Evolutionary conservation across 2,888 invertebrate species (phyloP), one percentile per base, ranked within the genome.

Genomic region (Abrostola triplasia): DNA sequence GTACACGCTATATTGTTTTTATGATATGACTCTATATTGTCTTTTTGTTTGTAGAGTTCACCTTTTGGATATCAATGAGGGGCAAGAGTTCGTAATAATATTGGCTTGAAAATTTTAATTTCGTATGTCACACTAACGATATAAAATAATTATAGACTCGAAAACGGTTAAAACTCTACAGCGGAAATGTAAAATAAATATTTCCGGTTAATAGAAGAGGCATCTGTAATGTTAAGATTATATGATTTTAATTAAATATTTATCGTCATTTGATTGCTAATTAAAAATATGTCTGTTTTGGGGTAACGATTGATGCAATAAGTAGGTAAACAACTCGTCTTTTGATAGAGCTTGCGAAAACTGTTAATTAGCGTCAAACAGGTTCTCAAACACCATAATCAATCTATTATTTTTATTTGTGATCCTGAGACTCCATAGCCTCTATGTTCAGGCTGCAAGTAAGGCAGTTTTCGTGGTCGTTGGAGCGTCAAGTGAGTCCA

Each of bases 401-500:
- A 24, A 24, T 1, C 24, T 24, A 24, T 24, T 24, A 1, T 24
- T n/a, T 24, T 24, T 24, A 24, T 9, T 47, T 47, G 7, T 9
- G 5, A 44, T 6, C 13, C 2, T 13, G 13, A 83, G 24, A 69
- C 86, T 92, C 92, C 50, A 61, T 11, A 52, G 37, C 70, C 77
- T 69, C 64, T 35, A 10, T 79, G 70, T 80, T 57, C 83, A 70
- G 64, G 64, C 72, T 76, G 58, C 79, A 67, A 77, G 76, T 77
- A 83, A 85, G 83, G 85, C 84, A 87, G 90, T 92, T 92, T 92
- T 92, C 88, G 92, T 92, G 90, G 82, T 79, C 91, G 84, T 72
- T 91, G 91, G 80, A 91, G 92, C 93, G 90, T 88, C 90, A 89
- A 90, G 90, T 89, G 90, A 84, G 86, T 84, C 88, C 88, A 85